A percentile compares a stretch with the other conserved stretches of the same genome.
phyloP scores from a whole-genome alignment of 2,113 vertebrate species.

The Albula glossodonta region DNA sequence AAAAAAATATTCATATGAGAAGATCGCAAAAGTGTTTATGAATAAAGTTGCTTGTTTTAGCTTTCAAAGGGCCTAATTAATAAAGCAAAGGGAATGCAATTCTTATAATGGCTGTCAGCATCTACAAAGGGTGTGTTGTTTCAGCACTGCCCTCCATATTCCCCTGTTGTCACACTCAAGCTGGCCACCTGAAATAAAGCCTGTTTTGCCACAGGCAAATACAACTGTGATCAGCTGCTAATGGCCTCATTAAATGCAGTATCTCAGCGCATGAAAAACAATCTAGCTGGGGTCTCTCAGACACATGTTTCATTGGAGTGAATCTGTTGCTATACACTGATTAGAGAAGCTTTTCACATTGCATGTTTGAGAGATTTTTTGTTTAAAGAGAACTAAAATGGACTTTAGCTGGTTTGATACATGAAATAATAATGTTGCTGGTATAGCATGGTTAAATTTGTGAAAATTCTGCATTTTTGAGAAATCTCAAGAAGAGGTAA shows the following conservation, averaged over 20 bases:
- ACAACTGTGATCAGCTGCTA: constrained; percentile 75
- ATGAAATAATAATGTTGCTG: neutral
- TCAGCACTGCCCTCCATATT: constrained; percentile 40
- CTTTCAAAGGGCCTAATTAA: constrained; percentile 55
- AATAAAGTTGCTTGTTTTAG: constrained; percentile 43
- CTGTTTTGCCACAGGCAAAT: constrained; percentile 60
- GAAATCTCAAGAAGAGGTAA: too few species aligned
- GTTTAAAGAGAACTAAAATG: too few species aligned
- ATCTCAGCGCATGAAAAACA: constrained; percentile 67
- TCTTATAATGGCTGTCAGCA: constrained; percentile 46
- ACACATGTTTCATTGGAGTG: constrained; percentile 58
- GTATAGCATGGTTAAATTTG: neutral
- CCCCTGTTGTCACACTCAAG: constrained; percentile 39
- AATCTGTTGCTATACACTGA: neutral
- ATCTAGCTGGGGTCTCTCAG: constrained; percentile 63
- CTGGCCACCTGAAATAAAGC: constrained; percentile 44
- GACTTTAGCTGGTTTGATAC: neutral
- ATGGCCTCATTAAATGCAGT: constrained; percentile 78
- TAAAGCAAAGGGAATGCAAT: constrained; percentile 39
- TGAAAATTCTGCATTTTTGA: too few species aligned
- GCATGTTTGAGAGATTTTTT: neutral
- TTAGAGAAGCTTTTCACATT: neutral
- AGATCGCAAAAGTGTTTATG: constrained; percentile 42
- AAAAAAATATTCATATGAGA: constrained; percentile 32
- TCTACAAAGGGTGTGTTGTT: constrained; percentile 50